Percentiles rank a stretch among this genome's conserved stretches.
phyloP scores from a whole-genome alignment of 2,888 invertebrate species.

The Stictocephala bisonia region DNA sequence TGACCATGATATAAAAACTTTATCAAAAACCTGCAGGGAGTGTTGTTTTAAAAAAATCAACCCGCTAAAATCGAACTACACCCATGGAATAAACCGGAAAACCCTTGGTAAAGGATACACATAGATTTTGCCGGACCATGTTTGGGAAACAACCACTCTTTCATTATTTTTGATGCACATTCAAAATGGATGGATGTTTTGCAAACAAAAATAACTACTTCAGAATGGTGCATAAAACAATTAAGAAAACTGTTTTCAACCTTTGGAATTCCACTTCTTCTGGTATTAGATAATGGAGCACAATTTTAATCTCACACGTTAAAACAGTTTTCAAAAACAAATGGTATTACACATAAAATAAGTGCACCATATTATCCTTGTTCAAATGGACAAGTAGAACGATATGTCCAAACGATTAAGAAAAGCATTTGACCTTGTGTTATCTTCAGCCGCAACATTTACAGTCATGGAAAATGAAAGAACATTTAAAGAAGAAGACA shows the following conservation, averaged over 20 bases:
- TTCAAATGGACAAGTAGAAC: slow-evolving; percentile 5
- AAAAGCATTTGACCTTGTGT: background rate
- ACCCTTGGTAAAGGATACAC: slow-evolving; percentile 59
- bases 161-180: slow-evolving; percentile 55
- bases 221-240: slow-evolving; percentile 46
- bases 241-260: slow-evolving; percentile 48
- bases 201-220: slow-evolving; percentile 51
- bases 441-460: background rate
- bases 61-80: no score
- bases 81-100: slow-evolving; percentile 56
- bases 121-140: slow-evolving; percentile 61
- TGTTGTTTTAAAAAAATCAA: slow-evolving; percentile 32
- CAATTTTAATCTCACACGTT: slow-evolving; percentile 54
- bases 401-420: slow-evolving; percentile 18
- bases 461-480: background rate
- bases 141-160: background rate
- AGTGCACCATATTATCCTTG: background rate
- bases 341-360: background rate
- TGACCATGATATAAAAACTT: slow-evolving; percentile 22
- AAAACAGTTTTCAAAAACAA: background rate
- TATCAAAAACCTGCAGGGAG: slow-evolving; percentile 3
- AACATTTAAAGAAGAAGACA: background rate
- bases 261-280: slow-evolving; percentile 53
- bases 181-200: slow-evolving; percentile 56
- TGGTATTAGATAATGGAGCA: slow-evolving; percentile 55